Evolutionary conservation across 2,113 vertebrate genomes (phyloP), one percentile per base, ranked within the genome.

Genomic region (Pipra filicauda): DNA sequence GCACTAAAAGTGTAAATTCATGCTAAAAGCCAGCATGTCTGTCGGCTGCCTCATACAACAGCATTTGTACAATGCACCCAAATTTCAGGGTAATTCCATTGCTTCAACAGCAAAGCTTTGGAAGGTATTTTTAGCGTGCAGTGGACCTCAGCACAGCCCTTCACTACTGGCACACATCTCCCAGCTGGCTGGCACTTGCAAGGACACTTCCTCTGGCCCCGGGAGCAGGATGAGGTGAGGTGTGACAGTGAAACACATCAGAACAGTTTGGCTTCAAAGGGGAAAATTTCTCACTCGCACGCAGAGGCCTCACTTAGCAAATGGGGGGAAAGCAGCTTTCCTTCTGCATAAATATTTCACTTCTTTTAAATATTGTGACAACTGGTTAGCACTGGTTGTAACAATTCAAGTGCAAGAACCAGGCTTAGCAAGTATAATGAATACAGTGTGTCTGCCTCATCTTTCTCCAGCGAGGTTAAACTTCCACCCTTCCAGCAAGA

Each of bases 121-220:
- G 76, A 15, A 55, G 76, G 0, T 10, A 20, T 22, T 84, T 88
- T 18, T 43, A 64, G 46, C 0, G 0, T 23, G 7, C 5, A 4
- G 30, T 22, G 59, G 59, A 39, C 15, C 64, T 66, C 27, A 3
- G 85, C 1, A 0, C 52, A 64, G 78, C 65, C 48, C 26, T 20
- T 66, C 22, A 1, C 8, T 37, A 6, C 26, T 1, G 6, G 69
- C 46, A 44, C 33, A 12, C 1, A 0, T 0, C 8, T 12, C 28
- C 26, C 52, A n/a, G 67, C 55, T 54, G 81, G 70, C 65, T 13
- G 41, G 16, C 3, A 19, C 46, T 16, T 7, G 27, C 57, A 37
- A 44, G 28, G 16, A 28, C 6, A 0, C 24, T 74, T 41, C 80
- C 1, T 1, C 58, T 23, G 83, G 23, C 59, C 43, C 7, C 1